Base-by-base conservation (phyloP, 2,113 vertebrate genomes). In the Callorhinus ursinus region DNA sequence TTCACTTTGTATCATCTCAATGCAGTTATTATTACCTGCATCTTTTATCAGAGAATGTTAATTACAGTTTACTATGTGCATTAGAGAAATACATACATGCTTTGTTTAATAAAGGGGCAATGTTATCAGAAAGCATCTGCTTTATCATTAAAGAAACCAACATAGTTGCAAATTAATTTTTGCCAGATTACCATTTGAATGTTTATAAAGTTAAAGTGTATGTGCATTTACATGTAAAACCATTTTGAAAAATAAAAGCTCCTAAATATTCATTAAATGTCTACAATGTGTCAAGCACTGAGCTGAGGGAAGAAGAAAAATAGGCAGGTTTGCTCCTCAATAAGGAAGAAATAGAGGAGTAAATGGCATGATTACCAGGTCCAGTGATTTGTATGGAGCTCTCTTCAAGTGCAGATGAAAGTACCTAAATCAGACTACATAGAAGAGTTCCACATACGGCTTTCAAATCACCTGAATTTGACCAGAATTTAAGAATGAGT, bases 1-100 rank as follows among this genome's bases (percentile, higher is more conserved):
- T 59, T 93, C 33, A 89, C 80, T 96, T 80, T 46, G 63, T 71
- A 42, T 81, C 4, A 72, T 83, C 31, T 95, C 46, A 92, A 18
- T 80, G 80, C 21, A 55, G 42, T 74, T 76, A 61, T 74, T 89
- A 80, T 74, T 89, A 80, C 12, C 24, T 96, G 12, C 10, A 92
- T 59, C 55, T 93, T 88, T 76, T 69, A 77, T 69, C 36, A 93
- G 67, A 93, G 24, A 88, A 71, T 77, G 1, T 92, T 97, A 46
- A 79, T 87, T 94, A 95, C 82, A 92, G 49, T 85, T 59, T 77
- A 77, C n/a, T 46, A 4, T 72, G 5, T 74, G 5, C 26, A 53
- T 24, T 63, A 39, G 79, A 59, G 42, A 80, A 65, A 74, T 63
- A 49, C 4, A 26, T 63, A 61, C 36, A 71, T 18, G 42, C 2